A percentile compares a stretch with the other conserved stretches of the same genome.
phyloP scores from a whole-genome alignment of 1,140 invertebrate genomes.

The Carposina sasakii region DNA sequence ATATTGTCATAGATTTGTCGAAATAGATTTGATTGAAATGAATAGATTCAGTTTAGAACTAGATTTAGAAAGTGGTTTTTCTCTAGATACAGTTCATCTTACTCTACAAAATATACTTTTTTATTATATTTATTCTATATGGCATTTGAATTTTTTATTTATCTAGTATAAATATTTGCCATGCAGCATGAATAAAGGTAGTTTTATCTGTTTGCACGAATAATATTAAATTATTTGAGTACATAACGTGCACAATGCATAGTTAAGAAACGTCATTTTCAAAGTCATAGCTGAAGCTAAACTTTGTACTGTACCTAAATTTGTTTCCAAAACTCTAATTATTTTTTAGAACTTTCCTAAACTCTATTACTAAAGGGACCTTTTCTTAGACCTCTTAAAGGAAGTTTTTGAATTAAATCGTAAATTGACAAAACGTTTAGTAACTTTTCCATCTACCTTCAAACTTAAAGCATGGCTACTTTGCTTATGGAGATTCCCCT shows the following conservation, averaged over 20 bases:
- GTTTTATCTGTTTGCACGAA: constrained; percentile 56
- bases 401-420: not conserved
- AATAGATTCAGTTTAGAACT: constrained; percentile 44
- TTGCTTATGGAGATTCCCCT: constrained; percentile 31
- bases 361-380: not conserved
- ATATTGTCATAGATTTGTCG: constrained; percentile 21
- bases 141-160: constrained; percentile 37
- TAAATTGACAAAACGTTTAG: not conserved
- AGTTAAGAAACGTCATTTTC: too few relatives aligned
- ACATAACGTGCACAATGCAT: too few relatives aligned
- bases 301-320: too few relatives aligned
- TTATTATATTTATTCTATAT: constrained; percentile 31
- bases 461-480: constrained; percentile 30
- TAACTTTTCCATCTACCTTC: not conserved
- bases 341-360: too few relatives aligned
- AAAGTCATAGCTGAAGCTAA: too few relatives aligned
- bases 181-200: constrained; percentile 57
- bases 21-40: constrained; percentile 21
- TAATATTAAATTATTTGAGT: constrained; percentile 3
- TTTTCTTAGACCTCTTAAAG: not conserved
- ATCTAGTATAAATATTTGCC: constrained; percentile 44
- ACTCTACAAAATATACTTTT: constrained; percentile 49
- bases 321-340: too few relatives aligned
- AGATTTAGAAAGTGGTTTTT: constrained; percentile 46
- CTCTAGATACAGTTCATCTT: constrained; percentile 41